Evolutionary conservation across 2,797 vertebrate species (phyloP).

Genomic region (Molossus alvarezi): DNA sequence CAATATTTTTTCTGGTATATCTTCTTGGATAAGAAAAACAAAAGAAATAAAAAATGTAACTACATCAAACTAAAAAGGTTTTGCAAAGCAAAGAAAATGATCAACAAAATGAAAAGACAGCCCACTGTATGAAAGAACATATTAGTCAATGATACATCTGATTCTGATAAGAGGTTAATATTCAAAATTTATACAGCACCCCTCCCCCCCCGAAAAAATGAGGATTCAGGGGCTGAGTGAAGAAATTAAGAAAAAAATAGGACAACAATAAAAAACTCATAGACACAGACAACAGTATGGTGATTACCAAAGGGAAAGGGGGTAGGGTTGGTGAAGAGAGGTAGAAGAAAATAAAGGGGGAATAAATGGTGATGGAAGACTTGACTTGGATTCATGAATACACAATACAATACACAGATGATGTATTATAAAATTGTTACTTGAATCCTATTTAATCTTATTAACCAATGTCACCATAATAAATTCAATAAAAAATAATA

Average conservation of each 20-base stretch:
- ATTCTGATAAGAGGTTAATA: not conserved
- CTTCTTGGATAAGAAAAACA: not conserved
- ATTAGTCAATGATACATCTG: not conserved
- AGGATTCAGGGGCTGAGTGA: not conserved
- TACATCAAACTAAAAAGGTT: not conserved
- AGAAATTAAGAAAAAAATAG: not conserved
- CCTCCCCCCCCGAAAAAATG: not conserved
- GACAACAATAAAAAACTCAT: not conserved
- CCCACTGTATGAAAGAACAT: not conserved
- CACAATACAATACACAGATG: not conserved
- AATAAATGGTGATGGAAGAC: not conserved
- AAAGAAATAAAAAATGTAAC: not conserved
- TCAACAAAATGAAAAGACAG: not conserved
- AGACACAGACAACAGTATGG: not conserved
- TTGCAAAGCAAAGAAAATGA: not conserved
- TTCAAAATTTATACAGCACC: not conserved
- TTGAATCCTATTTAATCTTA: not conserved
- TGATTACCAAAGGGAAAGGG: not conserved
- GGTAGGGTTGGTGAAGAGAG: not conserved
- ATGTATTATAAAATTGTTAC: not conserved
- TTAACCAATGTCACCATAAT: not conserved
- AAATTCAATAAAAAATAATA: not conserved
- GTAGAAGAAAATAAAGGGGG: not conserved
- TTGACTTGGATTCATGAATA: not conserved
- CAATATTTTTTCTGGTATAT: not conserved